Conservation (phyloP, 2,113 vertebrate species). For the Apus apus region DNA sequence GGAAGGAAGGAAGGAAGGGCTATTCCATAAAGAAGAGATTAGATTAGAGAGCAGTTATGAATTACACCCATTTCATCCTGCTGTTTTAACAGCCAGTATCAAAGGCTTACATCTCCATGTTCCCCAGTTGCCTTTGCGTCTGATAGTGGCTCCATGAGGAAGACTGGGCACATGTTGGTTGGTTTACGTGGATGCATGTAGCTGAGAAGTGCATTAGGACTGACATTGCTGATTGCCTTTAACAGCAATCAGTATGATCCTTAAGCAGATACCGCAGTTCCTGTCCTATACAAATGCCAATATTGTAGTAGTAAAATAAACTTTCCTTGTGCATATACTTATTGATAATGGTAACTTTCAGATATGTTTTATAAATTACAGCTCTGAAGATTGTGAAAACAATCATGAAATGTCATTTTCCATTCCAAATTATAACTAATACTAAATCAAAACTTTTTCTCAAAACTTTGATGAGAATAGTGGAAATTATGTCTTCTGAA, state of each 20-base stretch:
- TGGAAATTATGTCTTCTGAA: not conserved
- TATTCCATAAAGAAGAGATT: not conserved
- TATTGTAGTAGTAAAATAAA: not conserved
- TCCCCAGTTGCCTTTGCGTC: not conserved
- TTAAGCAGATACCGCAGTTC: not conserved
- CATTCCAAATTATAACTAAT: not conserved
- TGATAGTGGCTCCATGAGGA: fast-evolving
- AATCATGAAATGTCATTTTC: not conserved
- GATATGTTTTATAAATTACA: not conserved
- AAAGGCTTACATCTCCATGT: not conserved
- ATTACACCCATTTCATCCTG: not conserved
- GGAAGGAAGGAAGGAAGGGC: too few relatives aligned
- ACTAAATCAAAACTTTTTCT: not conserved
- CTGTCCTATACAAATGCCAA: not conserved
- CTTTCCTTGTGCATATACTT: not conserved
- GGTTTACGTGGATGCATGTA: not conserved
- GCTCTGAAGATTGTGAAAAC: not conserved
- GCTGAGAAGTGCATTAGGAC: not conserved
- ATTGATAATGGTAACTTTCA: not conserved
- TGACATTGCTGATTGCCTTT: not conserved
- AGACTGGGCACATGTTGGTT: not conserved
- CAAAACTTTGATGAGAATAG: not conserved
- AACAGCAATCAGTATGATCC: not conserved
- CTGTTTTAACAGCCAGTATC: not conserved
- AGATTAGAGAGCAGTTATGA: not conserved